Evolutionary conservation across 2,113 vertebrate species (phyloP).

Genomic region (Rhabdornis inornatus): DNA sequence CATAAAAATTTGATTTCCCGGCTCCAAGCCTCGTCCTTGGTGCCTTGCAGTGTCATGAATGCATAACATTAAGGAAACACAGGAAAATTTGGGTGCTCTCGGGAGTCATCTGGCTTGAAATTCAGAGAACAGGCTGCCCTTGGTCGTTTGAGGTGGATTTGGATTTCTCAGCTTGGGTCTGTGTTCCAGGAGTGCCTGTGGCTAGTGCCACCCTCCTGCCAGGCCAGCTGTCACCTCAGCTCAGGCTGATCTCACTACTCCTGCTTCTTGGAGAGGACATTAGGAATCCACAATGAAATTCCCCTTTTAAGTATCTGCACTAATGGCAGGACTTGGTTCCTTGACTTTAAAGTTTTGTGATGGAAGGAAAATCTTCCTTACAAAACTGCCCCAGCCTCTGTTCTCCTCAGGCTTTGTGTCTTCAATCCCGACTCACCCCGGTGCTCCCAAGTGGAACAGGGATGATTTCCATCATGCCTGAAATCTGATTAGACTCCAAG

Average conservation of each 20-base stretch:
- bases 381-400: neutral
- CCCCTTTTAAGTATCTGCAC: neutral
- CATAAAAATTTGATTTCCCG: neutral
- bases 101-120: neutral
- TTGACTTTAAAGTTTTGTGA: neutral
- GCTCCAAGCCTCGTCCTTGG: neutral
- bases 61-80: neutral
- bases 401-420: neutral
- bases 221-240: neutral
- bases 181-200: neutral
- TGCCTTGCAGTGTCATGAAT: neutral
- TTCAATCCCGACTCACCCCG: rapidly evolving
- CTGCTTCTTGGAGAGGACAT: neutral
- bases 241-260: neutral
- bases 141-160: neutral
- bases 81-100: neutral
- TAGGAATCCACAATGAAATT: neutral
- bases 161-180: neutral
- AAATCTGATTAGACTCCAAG: neutral
- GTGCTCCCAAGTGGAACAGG: rapidly evolving
- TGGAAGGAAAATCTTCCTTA: neutral
- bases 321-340: neutral
- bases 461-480: neutral
- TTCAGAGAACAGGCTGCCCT: neutral
- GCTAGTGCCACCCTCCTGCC: neutral